These are phyloP conservation scores for Menidia beryllina DNA, from an alignment of 2,113 vertebrate species.

Conservation along the genomic window DNA sequence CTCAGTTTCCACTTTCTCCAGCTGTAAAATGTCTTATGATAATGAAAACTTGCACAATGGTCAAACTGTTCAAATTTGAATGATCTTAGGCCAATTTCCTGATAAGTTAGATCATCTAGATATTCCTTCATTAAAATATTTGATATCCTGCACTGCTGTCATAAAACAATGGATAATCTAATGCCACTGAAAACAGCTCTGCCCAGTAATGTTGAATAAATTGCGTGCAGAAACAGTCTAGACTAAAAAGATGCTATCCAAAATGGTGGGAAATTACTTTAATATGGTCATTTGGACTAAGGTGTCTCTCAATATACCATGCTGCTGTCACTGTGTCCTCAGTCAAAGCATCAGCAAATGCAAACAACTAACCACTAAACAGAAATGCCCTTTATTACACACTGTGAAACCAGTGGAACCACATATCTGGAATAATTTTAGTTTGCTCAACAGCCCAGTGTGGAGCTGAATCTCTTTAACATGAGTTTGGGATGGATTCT, in stretches of 20 bases:
- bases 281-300: slow-evolving; percentile 44
- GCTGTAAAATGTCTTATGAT: too few relatives aligned
- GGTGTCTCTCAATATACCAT: slow-evolving; percentile 39
- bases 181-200: slow-evolving; percentile 16
- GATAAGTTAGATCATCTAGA: too few relatives aligned
- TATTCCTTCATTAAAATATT: too few relatives aligned
- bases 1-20: neutral
- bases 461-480: neutral
- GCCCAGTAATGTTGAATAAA: slow-evolving; percentile 19
- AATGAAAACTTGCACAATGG: too few relatives aligned
- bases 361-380: slow-evolving; percentile 36
- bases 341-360: slow-evolving; percentile 41
- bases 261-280: slow-evolving; percentile 47
- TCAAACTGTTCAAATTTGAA: too few relatives aligned
- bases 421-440: slow-evolving; percentile 38
- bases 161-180: slow-evolving; percentile 5
- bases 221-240: slow-evolving; percentile 20
- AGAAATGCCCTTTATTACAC: slow-evolving; percentile 42
- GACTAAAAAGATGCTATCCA: slow-evolving; percentile 30
- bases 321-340: slow-evolving; percentile 33
- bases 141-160: too few relatives aligned
- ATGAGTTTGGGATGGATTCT: slow-evolving; percentile 22
- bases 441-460: slow-evolving; percentile 31
- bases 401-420: slow-evolving; percentile 51
- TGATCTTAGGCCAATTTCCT: too few relatives aligned